Percentiles rank a stretch among this genome's conserved stretches.
Evolutionary conservation across 2,113 vertebrate species (phyloP).

Genomic region (Grantiella picta): DNA sequence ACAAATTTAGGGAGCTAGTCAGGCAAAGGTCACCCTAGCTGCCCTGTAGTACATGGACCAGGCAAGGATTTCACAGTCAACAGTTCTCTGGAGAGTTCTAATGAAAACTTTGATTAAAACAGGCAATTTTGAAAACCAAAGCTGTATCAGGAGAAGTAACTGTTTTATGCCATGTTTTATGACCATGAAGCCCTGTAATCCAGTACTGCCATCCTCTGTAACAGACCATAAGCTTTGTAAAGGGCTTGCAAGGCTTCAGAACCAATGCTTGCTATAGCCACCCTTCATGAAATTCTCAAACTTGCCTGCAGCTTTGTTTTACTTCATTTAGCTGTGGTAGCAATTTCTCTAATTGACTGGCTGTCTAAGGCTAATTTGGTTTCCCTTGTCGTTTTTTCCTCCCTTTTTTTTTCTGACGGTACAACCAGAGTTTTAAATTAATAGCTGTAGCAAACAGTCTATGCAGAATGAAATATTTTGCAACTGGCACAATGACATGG

Average conservation of each 20-base stretch:
- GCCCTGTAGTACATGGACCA: not conserved
- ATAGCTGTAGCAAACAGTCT: not conserved
- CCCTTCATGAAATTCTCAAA: not conserved
- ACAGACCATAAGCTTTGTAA: not conserved
- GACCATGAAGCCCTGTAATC: not conserved
- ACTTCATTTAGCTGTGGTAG: not conserved
- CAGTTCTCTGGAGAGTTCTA: not conserved
- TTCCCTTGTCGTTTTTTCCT: not conserved
- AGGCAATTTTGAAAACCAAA: not conserved
- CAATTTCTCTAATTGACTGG: not conserved
- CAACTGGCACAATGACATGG: not conserved
- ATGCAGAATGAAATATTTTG: not conserved
- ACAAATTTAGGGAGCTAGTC: not conserved
- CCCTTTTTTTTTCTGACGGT: not conserved
- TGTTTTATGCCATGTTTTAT: not conserved
- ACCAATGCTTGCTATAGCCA: not conserved
- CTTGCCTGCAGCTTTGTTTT: not conserved
- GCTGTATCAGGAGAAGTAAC: not conserved
- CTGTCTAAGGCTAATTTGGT: not conserved
- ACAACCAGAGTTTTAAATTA: not conserved
- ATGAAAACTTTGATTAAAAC: not conserved
- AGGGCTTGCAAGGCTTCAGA: not conserved
- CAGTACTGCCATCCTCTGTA: not conserved
- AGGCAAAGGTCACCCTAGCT: not conserved
- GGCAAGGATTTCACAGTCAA: not conserved